Conservation (phyloP, 2,113 vertebrate genomes). For the Crypturellus undulatus region DNA sequence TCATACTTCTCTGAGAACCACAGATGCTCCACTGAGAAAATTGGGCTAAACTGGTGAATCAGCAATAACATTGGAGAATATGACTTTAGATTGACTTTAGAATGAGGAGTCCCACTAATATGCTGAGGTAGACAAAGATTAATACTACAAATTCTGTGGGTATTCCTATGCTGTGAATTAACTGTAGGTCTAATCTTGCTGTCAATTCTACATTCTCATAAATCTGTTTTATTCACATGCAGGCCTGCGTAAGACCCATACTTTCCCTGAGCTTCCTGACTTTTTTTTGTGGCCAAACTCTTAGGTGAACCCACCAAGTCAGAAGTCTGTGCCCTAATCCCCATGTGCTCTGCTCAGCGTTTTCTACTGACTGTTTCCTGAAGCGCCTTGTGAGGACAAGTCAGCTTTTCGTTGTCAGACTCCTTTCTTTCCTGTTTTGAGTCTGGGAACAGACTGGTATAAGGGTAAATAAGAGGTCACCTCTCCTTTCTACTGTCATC, state of each 20-base stretch:
- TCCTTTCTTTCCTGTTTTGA: not conserved
- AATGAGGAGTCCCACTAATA: not conserved
- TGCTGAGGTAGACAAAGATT: not conserved
- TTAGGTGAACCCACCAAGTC: not conserved
- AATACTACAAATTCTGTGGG: not conserved
- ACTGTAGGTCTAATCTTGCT: not conserved
- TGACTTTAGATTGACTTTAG: not conserved
- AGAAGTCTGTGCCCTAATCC: not conserved
- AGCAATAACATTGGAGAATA: not conserved
- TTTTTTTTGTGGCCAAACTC: not conserved
- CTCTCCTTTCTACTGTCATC: not conserved
- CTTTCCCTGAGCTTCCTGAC: not conserved
- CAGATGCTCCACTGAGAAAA: accelerated
- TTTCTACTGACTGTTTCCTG: not conserved
- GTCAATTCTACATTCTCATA: not conserved
- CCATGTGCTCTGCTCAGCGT: not conserved
- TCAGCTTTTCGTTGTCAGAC: not conserved
- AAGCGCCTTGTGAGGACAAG: not conserved
- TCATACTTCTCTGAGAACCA: not conserved
- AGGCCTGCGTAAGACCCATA: not conserved
- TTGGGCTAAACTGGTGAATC: not conserved
- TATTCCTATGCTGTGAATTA: not conserved
- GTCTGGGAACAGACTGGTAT: not conserved
- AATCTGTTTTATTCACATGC: not conserved
- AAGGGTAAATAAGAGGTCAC: not conserved